Evolutionary conservation across 2,113 vertebrate genomes (phyloP).

Genomic region (Silurus meridionalis): DNA sequence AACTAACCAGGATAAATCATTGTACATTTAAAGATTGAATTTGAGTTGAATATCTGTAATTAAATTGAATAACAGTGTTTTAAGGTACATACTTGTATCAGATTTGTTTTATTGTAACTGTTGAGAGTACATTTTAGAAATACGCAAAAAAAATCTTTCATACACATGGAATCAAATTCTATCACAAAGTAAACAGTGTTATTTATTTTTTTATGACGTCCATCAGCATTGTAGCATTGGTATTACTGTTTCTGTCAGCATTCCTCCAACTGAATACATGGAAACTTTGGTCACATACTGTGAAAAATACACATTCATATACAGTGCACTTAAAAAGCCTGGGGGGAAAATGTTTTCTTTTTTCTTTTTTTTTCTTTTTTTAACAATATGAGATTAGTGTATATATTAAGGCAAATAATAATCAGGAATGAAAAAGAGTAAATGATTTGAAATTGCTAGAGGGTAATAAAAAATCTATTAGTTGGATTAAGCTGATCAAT

Average conservation of each 20-base stretch:
- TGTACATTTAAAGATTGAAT: no score
- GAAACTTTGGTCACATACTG: slow-evolving; percentile 64
- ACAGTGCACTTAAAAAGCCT: slow-evolving; percentile 62
- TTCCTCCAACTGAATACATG: slow-evolving; percentile 59
- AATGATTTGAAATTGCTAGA: slow-evolving; percentile 73
- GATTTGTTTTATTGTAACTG: slow-evolving; percentile 26
- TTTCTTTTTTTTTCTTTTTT: slow-evolving; percentile 68
- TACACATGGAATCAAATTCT: slow-evolving; percentile 22
- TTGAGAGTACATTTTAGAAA: slow-evolving; percentile 10
- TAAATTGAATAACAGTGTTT: neutral
- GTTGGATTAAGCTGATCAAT: slow-evolving; percentile 76
- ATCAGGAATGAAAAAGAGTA: slow-evolving; percentile 76
- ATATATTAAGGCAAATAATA: slow-evolving; percentile 89
- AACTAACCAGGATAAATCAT: neutral
- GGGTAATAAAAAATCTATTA: slow-evolving; percentile 51
- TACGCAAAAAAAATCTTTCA: neutral
- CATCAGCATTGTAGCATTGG: slow-evolving; percentile 43
- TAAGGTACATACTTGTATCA: neutral
- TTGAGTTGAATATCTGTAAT: neutral
- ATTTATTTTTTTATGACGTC: slow-evolving; percentile 44
- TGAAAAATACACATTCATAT: slow-evolving; percentile 61
- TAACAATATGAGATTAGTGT: slow-evolving; percentile 82
- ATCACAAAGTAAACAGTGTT: slow-evolving; percentile 56
- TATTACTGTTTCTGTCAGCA: slow-evolving; percentile 51
- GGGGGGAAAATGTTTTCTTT: slow-evolving; percentile 70